These are phyloP conservation scores for Aplidium turbinatum DNA, from an alignment of 23 tunicate genomes.

Conservation along the genomic window DNA sequence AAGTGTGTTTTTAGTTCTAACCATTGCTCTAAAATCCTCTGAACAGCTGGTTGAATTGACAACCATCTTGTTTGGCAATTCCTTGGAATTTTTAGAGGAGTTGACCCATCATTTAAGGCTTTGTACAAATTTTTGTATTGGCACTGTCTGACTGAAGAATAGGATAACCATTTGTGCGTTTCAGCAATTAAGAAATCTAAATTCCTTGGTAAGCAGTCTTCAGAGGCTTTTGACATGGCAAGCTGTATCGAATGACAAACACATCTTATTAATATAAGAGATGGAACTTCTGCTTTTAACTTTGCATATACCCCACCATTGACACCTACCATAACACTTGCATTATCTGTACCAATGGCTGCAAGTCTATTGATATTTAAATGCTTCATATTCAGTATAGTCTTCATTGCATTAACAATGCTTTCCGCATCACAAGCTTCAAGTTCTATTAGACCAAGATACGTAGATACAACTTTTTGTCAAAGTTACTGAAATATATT, in stretches of 20 bases:
- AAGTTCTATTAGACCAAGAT: neutral
- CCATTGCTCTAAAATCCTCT: slow-evolving; percentile 28
- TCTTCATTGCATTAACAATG: slow-evolving; percentile 1
- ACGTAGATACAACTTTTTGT: neutral
- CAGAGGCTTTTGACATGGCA: slow-evolving; percentile 17
- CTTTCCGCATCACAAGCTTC: neutral
- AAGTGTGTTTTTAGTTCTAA: slow-evolving; percentile 42
- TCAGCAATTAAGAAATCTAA: slow-evolving; percentile 40
- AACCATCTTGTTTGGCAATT: slow-evolving; percentile 39
- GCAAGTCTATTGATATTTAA: neutral
- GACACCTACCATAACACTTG: slow-evolving; percentile 18
- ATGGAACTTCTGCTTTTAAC: slow-evolving; percentile 17
- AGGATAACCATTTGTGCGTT: slow-evolving; percentile 53
- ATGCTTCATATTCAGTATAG: neutral
- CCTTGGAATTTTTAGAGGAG: slow-evolving; percentile 22
- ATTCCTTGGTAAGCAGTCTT: slow-evolving; percentile 36
- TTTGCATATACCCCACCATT: slow-evolving; percentile 32
- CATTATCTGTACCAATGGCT: slow-evolving; percentile 14
- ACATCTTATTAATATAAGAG: slow-evolving; percentile 30
- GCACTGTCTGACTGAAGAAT: slow-evolving; percentile 10
- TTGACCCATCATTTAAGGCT: slow-evolving; percentile 24
- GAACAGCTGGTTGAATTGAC: slow-evolving; percentile 11
- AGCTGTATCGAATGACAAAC: slow-evolving; percentile 52
- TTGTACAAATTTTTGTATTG: slow-evolving; percentile 31
- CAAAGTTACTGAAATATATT: neutral